These are phyloP conservation scores for Syngnathus floridae DNA, from an alignment of 2,113 vertebrate genomes.

Conservation along the genomic window DNA sequence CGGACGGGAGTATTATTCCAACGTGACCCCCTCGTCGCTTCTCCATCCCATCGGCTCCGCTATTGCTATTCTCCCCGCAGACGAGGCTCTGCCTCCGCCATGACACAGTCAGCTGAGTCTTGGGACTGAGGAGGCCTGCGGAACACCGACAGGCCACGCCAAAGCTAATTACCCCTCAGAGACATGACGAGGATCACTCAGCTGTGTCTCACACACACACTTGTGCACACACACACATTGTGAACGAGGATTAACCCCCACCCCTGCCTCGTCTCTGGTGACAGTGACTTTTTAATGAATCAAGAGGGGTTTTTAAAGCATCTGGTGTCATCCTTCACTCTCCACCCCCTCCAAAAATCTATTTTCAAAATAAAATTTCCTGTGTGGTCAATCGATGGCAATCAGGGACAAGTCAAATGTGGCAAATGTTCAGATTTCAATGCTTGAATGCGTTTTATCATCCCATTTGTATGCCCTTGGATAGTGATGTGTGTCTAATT, in stretches of 20 bases:
- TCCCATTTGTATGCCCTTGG: conserved; percentile 48
- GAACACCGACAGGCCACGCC: conserved; percentile 42
- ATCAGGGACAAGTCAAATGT: conserved; percentile 38
- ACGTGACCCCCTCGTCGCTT: conserved; percentile 25
- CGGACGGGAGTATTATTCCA: conserved; percentile 32
- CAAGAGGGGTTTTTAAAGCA: conserved; percentile 40
- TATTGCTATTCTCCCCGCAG: conserved; percentile 22
- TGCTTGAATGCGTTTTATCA: conserved; percentile 34
- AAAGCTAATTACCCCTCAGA: conserved; percentile 60
- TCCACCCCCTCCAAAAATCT: conserved; percentile 21
- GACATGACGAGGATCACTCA: conserved; percentile 57
- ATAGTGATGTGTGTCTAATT: conserved; percentile 48
- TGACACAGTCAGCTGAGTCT: conserved; percentile 37
- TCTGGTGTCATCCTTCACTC: conserved; percentile 29
- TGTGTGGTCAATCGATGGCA: conserved; percentile 34
- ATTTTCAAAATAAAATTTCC: conserved; percentile 45
- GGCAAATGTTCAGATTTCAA: conserved; percentile 34
- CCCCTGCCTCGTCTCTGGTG: conserved; percentile 30
- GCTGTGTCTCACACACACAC: conserved; percentile 25
- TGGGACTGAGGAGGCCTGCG: conserved; percentile 33
- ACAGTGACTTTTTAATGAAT: conserved; percentile 56
- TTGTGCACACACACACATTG: conserved; percentile 6
- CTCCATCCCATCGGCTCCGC: conserved; percentile 10
- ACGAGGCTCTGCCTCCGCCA: conserved; percentile 16
- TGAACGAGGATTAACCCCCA: conserved; percentile 36